A percentile compares a stretch with the other conserved stretches of the same genome.
These are phyloP conservation scores for Zaprionus vittiger DNA, from an alignment of 1,140 invertebrate species.

Conservation along the genomic window DNA sequence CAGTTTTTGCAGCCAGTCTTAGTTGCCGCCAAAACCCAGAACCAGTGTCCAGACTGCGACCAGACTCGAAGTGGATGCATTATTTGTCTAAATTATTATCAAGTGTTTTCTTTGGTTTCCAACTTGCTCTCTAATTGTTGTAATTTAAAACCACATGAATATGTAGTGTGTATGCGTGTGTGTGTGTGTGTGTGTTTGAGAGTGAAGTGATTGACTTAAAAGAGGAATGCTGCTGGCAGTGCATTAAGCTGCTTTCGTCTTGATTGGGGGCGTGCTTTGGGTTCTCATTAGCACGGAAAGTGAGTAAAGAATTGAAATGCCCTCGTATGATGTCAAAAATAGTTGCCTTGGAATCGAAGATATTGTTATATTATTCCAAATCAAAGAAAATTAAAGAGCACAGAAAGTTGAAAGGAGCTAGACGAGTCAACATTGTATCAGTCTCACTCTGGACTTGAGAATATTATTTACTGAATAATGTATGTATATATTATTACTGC, in stretches of 20 bases:
- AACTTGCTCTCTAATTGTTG: background rate
- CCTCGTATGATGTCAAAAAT: background rate
- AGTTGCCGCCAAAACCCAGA: constrained; percentile 25
- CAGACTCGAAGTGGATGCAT: constrained; percentile 29
- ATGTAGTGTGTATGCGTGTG: background rate
- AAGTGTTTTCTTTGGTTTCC: background rate
- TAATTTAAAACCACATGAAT: constrained; percentile 12
- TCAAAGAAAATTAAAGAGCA: background rate
- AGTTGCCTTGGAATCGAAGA: background rate
- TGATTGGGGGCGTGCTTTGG: background rate
- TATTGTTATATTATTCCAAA: background rate
- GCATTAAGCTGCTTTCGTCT: constrained; percentile 7
- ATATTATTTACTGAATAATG: no score
- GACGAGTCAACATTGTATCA: no score
- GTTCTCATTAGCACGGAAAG: background rate
- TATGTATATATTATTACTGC: no score
- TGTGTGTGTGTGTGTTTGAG: background rate
- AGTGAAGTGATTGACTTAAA: background rate
- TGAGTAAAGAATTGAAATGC: background rate
- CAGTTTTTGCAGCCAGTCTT: constrained; percentile 12
- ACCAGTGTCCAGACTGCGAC: constrained; percentile 15
- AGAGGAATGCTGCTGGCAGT: background rate
- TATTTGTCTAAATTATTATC: constrained; percentile 27
- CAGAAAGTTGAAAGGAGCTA: background rate
- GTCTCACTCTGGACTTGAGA: background rate